These are phyloP conservation scores for Poeciliopsis presidionis DNA, from an alignment of 2,797 vertebrate species.

Conservation along the genomic window DNA sequence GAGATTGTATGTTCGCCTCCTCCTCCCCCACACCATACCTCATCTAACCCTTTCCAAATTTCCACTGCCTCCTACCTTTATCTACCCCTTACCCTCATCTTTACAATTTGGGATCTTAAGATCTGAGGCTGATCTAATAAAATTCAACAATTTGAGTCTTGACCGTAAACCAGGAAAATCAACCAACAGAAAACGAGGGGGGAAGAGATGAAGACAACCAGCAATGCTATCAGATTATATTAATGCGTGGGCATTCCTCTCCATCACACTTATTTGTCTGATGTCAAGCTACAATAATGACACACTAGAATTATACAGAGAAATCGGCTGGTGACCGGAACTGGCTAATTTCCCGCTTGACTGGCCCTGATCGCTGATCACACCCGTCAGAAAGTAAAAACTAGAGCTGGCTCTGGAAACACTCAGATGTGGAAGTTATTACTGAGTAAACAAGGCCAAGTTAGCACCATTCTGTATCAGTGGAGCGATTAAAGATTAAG, in stretches of 20 bases:
- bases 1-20: conserved; percentile 82
- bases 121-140: conserved; percentile 25
- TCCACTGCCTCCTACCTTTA: conserved; percentile 42
- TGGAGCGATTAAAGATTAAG: neutral
- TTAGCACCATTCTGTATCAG: neutral
- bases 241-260: conserved; percentile 34
- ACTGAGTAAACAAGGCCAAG: neutral
- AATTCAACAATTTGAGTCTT: conserved; percentile 15
- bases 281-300: conserved; percentile 6
- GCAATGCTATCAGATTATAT: conserved; percentile 31
- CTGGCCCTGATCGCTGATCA: neutral
- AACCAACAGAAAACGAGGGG: neutral
- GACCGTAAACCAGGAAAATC: conserved; percentile 9
- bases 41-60: conserved; percentile 80
- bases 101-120: conserved; percentile 35
- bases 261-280: conserved; percentile 23
- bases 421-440: neutral
- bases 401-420: neutral
- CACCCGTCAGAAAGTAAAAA: neutral
- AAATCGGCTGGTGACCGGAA: neutral
- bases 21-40: conserved; percentile 67
- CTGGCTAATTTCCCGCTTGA: neutral
- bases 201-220: conserved; percentile 16
- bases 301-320: neutral
- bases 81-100: conserved; percentile 22